Conservation (phyloP, 2,888 invertebrate species). For the Erynnis tages region DNA sequence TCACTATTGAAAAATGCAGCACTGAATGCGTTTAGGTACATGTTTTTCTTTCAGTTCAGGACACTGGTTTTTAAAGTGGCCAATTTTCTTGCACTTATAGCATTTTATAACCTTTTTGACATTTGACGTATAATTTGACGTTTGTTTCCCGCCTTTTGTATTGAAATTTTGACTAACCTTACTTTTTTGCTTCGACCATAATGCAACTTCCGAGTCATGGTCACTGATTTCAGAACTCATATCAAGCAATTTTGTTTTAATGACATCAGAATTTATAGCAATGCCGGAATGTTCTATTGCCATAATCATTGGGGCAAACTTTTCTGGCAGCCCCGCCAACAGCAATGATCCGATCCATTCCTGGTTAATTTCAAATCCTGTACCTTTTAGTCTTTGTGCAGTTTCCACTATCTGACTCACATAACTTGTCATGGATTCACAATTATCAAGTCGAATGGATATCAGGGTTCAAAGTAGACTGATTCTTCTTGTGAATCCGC, state of each 20-base stretch:
- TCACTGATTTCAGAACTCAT: slow-evolving; percentile 26
- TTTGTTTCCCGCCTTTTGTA: slow-evolving; percentile 1
- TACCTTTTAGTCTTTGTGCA: slow-evolving; percentile 31
- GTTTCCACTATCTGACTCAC: slow-evolving; percentile 31
- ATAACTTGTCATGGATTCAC: slow-evolving; percentile 29
- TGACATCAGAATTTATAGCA: slow-evolving; percentile 21
- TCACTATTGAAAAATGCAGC: slow-evolving; percentile 26
- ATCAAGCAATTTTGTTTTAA: slow-evolving; percentile 28
- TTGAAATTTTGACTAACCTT: not conserved
- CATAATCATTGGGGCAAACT: slow-evolving; percentile 33
- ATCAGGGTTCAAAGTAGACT: slow-evolving; percentile 25
- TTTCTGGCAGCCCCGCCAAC: slow-evolving; percentile 33
- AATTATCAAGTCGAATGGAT: slow-evolving; percentile 28
- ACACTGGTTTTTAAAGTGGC: slow-evolving; percentile 30
- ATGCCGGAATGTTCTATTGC: slow-evolving; percentile 30
- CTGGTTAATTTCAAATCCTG: slow-evolving; percentile 32
- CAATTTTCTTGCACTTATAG: slow-evolving; percentile 18
- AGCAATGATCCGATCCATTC: slow-evolving; percentile 34
- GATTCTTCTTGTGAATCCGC: slow-evolving; percentile 25
- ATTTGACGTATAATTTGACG: not conserved
- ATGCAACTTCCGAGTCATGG: slow-evolving; percentile 20
- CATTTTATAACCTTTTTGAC: slow-evolving; percentile 5
- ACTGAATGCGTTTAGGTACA: slow-evolving; percentile 29
- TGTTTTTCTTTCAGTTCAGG: slow-evolving; percentile 18
- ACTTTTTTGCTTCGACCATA: slow-evolving; percentile 3